Base-by-base conservation (phyloP, 2,888 invertebrate species). In the Epistrophella euchroma region DNA sequence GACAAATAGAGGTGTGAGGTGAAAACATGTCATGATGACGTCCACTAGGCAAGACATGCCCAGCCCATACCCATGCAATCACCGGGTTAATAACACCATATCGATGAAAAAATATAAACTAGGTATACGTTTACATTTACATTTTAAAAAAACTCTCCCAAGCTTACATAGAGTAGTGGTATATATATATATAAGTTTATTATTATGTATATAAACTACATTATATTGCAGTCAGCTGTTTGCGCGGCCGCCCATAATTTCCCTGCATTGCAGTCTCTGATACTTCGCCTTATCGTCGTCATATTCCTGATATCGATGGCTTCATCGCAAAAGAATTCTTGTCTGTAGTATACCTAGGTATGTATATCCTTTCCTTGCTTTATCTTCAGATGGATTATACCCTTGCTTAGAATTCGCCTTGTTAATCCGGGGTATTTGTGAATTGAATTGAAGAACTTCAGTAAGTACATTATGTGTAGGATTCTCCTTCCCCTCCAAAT, bases 51-150 rank as follows among this genome's bases (percentile, higher is more conserved):
- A 66, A 72, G 77, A 60, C 55, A 73, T 78, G 68, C 35, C 64
- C 25, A n/a, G 68, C 35, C 64, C 25, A n/a, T 56, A 10, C 68
- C 71, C 22, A 35, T 55, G 15, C 28, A 55, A 28, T n/a, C 45
- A 17, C 6, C 78, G 66, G 83, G 83, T 83, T 78, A 83, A 83
- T 74, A 83, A 83, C 78, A 70, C 74, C 68, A 32, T 43, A 62
- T 64, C 62, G 43, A 13, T 45, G 13, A 60, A 22, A 28, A 32
- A 62, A 56, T 47, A 32, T 28, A 28, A 72, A 50, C 55, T 28
- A 52, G 1, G 2, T 25, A 13, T 47, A 13, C 17, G 5, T 17
- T 7, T 32, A 19, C 2, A 40, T 22, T 68, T 68, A 73, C 73
- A 60, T 70, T 70, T 78, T 35, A 68, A 74, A 40, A 60, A 25